These are phyloP conservation scores for Synergus itoensis DNA, from an alignment of 2,888 invertebrate species.

Conservation along the genomic window DNA sequence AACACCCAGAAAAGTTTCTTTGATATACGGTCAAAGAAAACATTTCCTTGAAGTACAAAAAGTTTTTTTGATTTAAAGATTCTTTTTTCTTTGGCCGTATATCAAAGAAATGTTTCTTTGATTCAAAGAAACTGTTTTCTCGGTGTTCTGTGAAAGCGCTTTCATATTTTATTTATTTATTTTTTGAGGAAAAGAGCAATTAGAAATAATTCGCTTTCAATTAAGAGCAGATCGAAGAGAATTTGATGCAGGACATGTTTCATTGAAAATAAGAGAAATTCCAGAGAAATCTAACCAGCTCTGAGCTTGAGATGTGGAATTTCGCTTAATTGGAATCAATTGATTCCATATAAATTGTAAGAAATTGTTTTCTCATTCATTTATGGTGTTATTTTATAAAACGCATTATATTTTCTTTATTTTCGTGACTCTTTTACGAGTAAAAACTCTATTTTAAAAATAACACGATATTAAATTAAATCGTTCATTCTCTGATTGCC, in stretches of 20 bases:
- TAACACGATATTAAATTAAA: not conserved
- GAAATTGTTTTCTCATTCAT: not conserved
- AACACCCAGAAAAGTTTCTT: too few species aligned
- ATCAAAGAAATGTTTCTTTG: too few species aligned
- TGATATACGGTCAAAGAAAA: too few species aligned
- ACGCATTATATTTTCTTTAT: not conserved
- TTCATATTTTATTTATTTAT: not conserved
- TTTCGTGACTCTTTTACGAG: not conserved
- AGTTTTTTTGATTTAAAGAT: too few species aligned
- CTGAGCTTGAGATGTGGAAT: constrained; percentile 8
- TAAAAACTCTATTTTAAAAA: not conserved
- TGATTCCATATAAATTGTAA: not conserved
- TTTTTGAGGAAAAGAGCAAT: not conserved
- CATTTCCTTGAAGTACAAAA: too few species aligned
- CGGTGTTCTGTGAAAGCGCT: too few species aligned
- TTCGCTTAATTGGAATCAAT: constrained; percentile 17
- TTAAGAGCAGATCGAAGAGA: not conserved
- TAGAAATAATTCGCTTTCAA: constrained; percentile 23
- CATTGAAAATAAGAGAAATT: constrained; percentile 10
- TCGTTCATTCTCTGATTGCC: constrained; percentile 27
- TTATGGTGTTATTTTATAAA: not conserved
- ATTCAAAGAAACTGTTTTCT: too few species aligned
- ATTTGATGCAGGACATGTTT: constrained; percentile 22
- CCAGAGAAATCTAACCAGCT: constrained; percentile 15
- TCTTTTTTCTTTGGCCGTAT: too few species aligned